Evolutionary conservation across 1,140 invertebrate species (phyloP).

Genomic region (Microplitis demolitor): DNA sequence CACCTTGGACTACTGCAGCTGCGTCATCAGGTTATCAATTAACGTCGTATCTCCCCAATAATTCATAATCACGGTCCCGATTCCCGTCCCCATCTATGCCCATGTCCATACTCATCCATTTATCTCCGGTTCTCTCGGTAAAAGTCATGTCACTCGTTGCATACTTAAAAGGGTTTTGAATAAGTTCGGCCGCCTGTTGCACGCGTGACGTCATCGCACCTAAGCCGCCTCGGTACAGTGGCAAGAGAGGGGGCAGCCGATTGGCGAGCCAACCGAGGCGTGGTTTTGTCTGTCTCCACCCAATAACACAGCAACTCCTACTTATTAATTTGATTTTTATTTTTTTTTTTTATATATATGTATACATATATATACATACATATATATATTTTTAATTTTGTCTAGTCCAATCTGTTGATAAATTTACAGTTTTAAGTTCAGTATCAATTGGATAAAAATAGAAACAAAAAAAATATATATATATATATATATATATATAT

Average conservation of each 20-base stretch:
- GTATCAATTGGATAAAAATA: too few species aligned
- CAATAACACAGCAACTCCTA: slow-evolving; percentile 57
- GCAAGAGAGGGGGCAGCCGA: slow-evolving; percentile 34
- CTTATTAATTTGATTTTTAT: slow-evolving; percentile 58
- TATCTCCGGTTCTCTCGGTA: not conserved
- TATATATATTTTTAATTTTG: not conserved
- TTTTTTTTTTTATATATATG: too few species aligned
- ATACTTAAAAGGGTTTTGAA: not conserved
- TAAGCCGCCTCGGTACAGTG: slow-evolving; percentile 16
- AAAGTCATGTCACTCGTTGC: too few species aligned
- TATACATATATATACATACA: slow-evolving; percentile 18
- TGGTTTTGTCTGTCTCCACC: slow-evolving; percentile 55
- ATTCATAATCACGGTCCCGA: slow-evolving; percentile 49
- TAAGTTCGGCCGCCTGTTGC: slow-evolving; percentile 53
- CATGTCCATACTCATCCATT: not conserved
- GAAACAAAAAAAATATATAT: too few species aligned
- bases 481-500: too few species aligned
- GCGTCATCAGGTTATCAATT: slow-evolving; percentile 62
- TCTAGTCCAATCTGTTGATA: too few species aligned
- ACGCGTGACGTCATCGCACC: slow-evolving; percentile 50
- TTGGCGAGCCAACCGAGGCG: slow-evolving; percentile 57
- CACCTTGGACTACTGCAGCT: slow-evolving; percentile 56
- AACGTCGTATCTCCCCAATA: slow-evolving; percentile 53
- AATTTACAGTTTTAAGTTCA: too few species aligned
- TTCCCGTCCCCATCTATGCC: too few species aligned